Conservation (phyloP, 2,797 vertebrate species). For the Graptemys geographica region DNA sequence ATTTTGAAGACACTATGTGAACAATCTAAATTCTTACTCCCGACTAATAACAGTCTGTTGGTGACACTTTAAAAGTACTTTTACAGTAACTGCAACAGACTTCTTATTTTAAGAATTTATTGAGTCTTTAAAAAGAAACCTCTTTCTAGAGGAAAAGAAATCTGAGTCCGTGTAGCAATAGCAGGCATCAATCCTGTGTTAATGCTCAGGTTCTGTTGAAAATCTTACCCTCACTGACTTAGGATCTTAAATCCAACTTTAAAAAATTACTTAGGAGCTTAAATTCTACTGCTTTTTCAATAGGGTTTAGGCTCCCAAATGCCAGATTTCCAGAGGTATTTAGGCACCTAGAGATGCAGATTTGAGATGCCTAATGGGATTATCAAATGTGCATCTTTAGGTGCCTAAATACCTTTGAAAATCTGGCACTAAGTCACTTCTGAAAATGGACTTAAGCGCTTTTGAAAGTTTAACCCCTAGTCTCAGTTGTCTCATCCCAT, state of each 20-base stretch:
- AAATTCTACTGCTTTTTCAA: neutral
- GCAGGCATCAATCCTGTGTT: neutral
- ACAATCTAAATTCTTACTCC: neutral
- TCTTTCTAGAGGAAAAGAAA: neutral
- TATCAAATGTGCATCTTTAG: neutral
- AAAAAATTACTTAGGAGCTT: neutral
- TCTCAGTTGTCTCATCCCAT: neutral
- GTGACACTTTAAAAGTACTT: neutral
- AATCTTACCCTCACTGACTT: neutral
- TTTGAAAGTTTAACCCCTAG: neutral
- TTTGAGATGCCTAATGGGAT: neutral
- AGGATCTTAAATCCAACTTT: neutral
- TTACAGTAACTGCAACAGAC: neutral
- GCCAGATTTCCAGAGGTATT: neutral
- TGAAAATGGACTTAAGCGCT: neutral
- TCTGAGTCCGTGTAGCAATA: neutral
- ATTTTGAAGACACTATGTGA: neutral
- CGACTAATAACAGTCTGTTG: neutral
- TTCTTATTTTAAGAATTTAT: neutral
- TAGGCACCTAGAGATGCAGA: neutral
- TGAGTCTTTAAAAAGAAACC: neutral
- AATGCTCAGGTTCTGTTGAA: neutral
- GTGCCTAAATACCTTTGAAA: neutral
- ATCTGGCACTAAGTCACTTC: neutral
- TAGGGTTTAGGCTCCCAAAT: neutral